Conservation (phyloP, 2,797 vertebrate genomes). For the Mus caroli region DNA sequence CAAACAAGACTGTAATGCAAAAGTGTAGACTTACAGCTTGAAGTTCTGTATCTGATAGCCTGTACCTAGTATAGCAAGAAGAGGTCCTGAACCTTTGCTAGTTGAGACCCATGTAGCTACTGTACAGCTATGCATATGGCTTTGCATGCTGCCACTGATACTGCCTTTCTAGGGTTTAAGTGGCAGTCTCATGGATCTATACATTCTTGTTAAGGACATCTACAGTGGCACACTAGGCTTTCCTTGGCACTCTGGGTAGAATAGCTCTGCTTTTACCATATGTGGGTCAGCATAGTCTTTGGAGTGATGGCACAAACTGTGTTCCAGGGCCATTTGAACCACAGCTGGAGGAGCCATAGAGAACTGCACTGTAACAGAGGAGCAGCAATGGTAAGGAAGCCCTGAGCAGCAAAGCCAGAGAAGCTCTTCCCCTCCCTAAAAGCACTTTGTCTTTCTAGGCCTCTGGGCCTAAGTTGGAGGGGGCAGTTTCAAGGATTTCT, state of each 20-base stretch:
- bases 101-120: background rate
- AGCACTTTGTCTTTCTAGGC: background rate
- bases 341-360: background rate
- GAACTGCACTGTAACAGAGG: background rate
- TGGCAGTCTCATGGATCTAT: background rate
- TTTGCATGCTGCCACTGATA: background rate
- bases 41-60: background rate
- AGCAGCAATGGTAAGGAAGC: background rate
- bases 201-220: background rate
- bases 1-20: background rate
- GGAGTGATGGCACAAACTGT: background rate
- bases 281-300: background rate
- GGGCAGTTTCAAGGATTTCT: background rate
- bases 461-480: background rate
- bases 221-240: background rate
- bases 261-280: background rate
- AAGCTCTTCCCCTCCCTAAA: background rate
- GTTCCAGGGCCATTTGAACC: background rate
- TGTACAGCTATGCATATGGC: background rate
- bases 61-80: background rate
- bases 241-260: background rate
- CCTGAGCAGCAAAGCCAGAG: background rate
- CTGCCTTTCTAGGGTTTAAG: background rate
- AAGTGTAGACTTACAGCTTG: background rate
- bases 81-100: background rate